Conservation (phyloP, 1,140 invertebrate species). For the Archivesica marissinica region DNA sequence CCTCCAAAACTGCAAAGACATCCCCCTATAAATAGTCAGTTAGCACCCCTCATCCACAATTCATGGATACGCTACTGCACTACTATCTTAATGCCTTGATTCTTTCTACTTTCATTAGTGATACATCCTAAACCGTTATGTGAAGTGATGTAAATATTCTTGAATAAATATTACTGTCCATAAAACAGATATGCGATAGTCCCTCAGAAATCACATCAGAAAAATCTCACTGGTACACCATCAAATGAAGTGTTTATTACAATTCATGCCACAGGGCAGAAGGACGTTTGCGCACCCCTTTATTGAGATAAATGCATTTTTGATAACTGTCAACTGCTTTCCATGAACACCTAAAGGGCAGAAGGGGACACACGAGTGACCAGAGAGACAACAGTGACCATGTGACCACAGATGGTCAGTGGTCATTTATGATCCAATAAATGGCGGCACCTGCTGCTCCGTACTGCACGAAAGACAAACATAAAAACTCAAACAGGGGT, state of each 20-base stretch:
- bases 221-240: too few species aligned
- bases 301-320: conserved; percentile 50
- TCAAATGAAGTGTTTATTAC: conserved; percentile 6
- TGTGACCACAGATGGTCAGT: conserved; percentile 58
- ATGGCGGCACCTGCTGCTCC: conserved; percentile 37
- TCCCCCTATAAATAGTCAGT: too few species aligned
- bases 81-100: too few species aligned
- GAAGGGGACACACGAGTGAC: conserved; percentile 43
- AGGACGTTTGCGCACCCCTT: conserved; percentile 1
- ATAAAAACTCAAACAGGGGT: conserved; percentile 40
- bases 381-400: conserved; percentile 10
- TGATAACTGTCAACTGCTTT: neutral
- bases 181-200: too few species aligned
- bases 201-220: too few species aligned
- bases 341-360: conserved; percentile 10
- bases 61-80: too few species aligned
- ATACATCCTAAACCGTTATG: too few species aligned
- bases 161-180: too few species aligned
- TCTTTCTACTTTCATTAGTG: too few species aligned
- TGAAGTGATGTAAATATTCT: too few species aligned
- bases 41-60: too few species aligned
- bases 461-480: conserved; percentile 28
- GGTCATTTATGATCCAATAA: conserved; percentile 46
- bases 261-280: neutral
- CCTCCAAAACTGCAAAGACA: too few species aligned